Evolutionary conservation across 2,797 vertebrate genomes (phyloP).

Genomic region (Ctenosaura bakeri): DNA sequence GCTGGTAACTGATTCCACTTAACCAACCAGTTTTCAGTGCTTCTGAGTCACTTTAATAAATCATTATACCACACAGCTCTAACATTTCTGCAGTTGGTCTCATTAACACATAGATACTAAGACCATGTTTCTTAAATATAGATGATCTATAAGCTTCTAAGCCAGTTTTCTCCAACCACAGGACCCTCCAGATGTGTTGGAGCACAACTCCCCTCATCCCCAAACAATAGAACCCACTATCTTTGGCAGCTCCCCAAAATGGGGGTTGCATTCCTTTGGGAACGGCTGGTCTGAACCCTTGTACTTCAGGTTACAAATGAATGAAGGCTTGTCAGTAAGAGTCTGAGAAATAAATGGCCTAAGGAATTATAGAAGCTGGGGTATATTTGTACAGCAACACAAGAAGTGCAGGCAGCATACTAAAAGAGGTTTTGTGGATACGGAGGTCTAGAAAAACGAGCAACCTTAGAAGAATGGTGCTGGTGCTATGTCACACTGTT

Average conservation of each 20-base stretch:
- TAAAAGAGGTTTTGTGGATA: too few species aligned
- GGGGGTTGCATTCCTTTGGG: too few species aligned
- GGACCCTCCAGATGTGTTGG: background rate
- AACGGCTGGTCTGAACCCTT: background rate
- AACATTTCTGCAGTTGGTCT: conserved; percentile 17
- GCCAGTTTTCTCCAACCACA: background rate
- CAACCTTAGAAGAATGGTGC: background rate
- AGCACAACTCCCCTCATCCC: background rate
- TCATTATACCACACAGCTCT: conserved; percentile 47
- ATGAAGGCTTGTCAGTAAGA: background rate
- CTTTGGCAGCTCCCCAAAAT: background rate
- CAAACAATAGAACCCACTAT: background rate
- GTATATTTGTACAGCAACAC: background rate
- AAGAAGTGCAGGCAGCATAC: background rate
- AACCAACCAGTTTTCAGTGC: conserved; percentile 11
- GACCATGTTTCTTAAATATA: background rate
- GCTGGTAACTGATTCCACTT: conserved; percentile 36
- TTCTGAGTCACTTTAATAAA: background rate
- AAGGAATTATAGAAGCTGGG: background rate
- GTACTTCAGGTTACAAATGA: background rate
- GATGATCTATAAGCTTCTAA: background rate
- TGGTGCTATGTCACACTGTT: background rate
- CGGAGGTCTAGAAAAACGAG: background rate
- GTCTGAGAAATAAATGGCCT: background rate
- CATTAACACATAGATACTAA: conserved; percentile 43